phyloP scores from a whole-genome alignment of 2,797 vertebrate genomes.

The Smutsia temminckii region DNA sequence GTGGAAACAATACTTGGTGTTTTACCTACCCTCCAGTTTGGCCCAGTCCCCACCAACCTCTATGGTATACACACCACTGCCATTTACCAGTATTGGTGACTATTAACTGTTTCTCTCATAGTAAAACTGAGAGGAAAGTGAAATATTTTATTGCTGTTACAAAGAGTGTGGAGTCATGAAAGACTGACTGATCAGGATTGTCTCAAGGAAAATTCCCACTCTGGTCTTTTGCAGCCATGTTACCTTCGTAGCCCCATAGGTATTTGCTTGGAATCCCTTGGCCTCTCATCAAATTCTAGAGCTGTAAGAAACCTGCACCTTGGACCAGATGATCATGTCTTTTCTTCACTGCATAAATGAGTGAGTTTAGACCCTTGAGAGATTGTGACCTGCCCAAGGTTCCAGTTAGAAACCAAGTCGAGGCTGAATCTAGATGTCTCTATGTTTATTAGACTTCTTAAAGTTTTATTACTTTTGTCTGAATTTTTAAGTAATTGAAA shows the following conservation, averaged over 20 bases:
- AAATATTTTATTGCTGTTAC: background rate
- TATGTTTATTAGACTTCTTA: background rate
- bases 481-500: slow-evolving; percentile 35
- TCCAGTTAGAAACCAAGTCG: background rate
- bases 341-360: background rate
- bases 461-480: background rate
- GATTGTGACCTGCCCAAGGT: background rate
- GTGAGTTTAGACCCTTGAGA: background rate
- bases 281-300: background rate
- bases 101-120: background rate
- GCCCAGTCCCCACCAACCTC: background rate
- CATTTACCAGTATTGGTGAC: background rate
- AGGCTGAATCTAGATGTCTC: background rate
- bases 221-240: background rate
- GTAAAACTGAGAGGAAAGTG: background rate
- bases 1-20: background rate
- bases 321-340: background rate
- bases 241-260: background rate
- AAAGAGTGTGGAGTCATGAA: background rate
- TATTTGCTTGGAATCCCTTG: background rate
- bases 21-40: background rate
- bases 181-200: background rate
- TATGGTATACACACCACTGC: background rate
- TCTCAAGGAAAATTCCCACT: background rate
- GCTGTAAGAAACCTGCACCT: background rate